Base-by-base conservation (phyloP, 2,888 invertebrate species). In the Sthenelais limicola region DNA sequence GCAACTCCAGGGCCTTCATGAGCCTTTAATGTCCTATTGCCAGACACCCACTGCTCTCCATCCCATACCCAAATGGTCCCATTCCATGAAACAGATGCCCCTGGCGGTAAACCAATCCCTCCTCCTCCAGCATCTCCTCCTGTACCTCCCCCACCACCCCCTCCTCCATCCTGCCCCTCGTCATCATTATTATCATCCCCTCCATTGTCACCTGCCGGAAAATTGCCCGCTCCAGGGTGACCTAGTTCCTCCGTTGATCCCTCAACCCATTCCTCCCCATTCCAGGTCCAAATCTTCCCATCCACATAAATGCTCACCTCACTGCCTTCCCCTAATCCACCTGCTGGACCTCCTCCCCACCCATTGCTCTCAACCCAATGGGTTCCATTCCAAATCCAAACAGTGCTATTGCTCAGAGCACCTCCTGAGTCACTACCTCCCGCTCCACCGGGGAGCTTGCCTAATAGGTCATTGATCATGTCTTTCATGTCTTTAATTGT, bases 351-450 rank as follows among this genome's bases (percentile, higher is more conserved):
- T n/a, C n/a, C n/a, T n/a, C n/a, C n/a, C n/a, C n/a, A n/a, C n/a
- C n/a, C 35, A 30, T n/a, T 33, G n/a, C 32, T 58, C 3, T 32
- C 32, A 12, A 58, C 33, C 58, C 33, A 58, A 15, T 33, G 35
- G 7, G 58, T 58, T 33, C 35, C 58, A 33, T 58, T 58, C 58
- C 58, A 58, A 3, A 58, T 21, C 58, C 58, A 58, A 3, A 58
- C 15, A n/a, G 32, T 58, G 35, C 9, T 33, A 24, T 58, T 58
- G 12, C n/a, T n/a, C n/a, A n/a, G n/a, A n/a, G n/a, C n/a, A n/a
- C n/a, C n/a, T n/a, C n/a, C n/a, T n/a, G n/a, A n/a, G n/a, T n/a
- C n/a, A n/a, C n/a, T n/a, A n/a, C n/a, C 35, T 7, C 35, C 35
- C 3, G 21, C 24, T 2, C 33, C 58, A 33, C 33, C 38, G 5